Evolutionary conservation across 2,888 invertebrate genomes (phyloP), one percentile per base, ranked within the genome.

Genomic region (Encarsia formosa): DNA sequence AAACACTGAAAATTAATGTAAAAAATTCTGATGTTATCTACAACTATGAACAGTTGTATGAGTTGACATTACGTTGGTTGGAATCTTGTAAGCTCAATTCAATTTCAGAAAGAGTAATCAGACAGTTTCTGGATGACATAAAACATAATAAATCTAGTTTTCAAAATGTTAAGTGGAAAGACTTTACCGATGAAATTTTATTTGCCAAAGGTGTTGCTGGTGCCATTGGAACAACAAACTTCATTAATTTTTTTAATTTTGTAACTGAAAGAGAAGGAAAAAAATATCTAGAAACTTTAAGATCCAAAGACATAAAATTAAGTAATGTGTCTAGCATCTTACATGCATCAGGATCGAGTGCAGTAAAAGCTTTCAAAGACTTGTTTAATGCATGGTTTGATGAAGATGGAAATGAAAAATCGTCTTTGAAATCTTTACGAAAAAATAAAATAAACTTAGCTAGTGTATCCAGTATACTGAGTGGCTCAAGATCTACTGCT

Each of bases 41-140:
- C 53, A 60, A 57, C 56, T 61, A 61, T 31, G 60, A 64, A 54
- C 55, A 66, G 53, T 61, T 65, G 59, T 56, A 61, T 42, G 66
- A 66, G 63, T 46, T 65, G 55, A 52, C 62, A 15, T 59, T 65
- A 59, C 63, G 66, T 56, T 66, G 65, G 65, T 61, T 46, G 56
- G 66, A 66, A 59, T 65, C 62, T 57, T 61, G 61, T 55, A 57
- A 63, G 57, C 56, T 59, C 59, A 61, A 57, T 34, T 59, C 41
- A 56, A 52, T 59, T 26, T 56, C 56, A 43, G 59, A 57, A 49
- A 51, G 20, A 56, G 53, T 59, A 49, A 58, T 63, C 54, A 45
- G 55, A 51, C 52, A 61, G 47, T 52, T 65, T 56, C 59, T 62
- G 16, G 53, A 40, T 45, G 63, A 63, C 56, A 52, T 65, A 56